These are phyloP conservation scores for Oryzias celebensis DNA, from an alignment of 2,113 vertebrate species.

Conservation along the genomic window DNA sequence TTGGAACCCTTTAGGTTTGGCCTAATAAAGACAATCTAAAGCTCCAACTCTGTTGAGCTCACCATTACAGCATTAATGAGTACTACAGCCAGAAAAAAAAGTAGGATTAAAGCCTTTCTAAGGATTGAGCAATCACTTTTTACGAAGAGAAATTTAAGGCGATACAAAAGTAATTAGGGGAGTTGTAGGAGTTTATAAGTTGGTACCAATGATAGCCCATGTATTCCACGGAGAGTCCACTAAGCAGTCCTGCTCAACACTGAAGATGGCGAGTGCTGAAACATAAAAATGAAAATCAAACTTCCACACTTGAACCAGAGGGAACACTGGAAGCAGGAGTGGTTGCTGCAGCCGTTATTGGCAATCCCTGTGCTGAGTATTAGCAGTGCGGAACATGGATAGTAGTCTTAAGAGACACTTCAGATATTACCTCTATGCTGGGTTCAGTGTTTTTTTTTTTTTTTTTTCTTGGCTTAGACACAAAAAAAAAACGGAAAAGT, in stretches of 20 bases:
- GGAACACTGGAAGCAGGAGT: constrained; percentile 6
- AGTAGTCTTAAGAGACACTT: constrained; percentile 11
- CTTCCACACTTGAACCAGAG: constrained; percentile 9
- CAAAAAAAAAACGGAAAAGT: too few species aligned
- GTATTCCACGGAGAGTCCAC: constrained; percentile 12
- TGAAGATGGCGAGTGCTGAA: constrained; percentile 22
- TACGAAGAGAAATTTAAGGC: constrained; percentile 12
- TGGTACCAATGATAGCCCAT: constrained; percentile 10
- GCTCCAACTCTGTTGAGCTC: background rate
- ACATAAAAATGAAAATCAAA: constrained; percentile 28
- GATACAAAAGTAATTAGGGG: constrained; percentile 21
- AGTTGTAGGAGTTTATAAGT: constrained; percentile 18
- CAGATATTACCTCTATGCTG: constrained; percentile 4
- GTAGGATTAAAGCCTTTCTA: background rate
- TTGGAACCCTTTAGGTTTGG: background rate
- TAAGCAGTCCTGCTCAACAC: background rate
- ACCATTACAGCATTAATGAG: background rate
- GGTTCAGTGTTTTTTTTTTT: constrained; percentile 1
- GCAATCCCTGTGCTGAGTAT: background rate
- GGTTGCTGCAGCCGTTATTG: constrained; percentile 12
- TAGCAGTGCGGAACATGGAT: constrained; percentile 2
- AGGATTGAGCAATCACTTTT: constrained; percentile 8
- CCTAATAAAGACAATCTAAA: constrained; percentile 4
- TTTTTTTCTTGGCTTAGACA: background rate
- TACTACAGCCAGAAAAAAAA: background rate